Percentiles rank a stretch among this genome's conserved stretches.
Conservation (phyloP, 2,888 invertebrate genomes). For the Euplagia quadripunctaria region DNA sequence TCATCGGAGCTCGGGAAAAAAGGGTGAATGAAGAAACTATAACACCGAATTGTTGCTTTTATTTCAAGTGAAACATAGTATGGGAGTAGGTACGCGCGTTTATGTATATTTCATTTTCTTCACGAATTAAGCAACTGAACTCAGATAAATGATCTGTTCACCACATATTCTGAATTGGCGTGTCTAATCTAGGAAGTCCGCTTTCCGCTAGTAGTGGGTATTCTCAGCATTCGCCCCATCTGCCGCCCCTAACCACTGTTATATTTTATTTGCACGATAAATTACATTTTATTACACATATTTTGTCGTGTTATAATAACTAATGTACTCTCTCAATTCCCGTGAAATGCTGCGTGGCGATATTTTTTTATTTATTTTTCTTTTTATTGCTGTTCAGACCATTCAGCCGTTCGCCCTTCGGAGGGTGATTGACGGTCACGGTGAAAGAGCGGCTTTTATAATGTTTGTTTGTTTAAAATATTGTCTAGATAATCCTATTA, state of each 20-base stretch:
- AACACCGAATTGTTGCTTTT: too few relatives aligned
- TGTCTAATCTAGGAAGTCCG: constrained; percentile 8
- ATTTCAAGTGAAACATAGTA: too few relatives aligned
- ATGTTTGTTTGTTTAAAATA: constrained; percentile 29
- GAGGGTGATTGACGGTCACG: constrained; percentile 55
- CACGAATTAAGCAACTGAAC: too few relatives aligned
- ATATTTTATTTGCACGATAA: constrained; percentile 87
- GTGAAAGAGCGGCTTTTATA: constrained; percentile 49
- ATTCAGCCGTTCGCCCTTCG: constrained; percentile 58
- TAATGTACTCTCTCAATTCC: constrained; percentile 87
- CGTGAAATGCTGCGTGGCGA: constrained; percentile 84
- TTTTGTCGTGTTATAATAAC: constrained; percentile 88
- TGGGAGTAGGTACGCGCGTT: too few relatives aligned
- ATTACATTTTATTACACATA: constrained; percentile 88
- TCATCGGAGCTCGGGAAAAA: too few relatives aligned
- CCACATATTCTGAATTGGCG: too few relatives aligned
- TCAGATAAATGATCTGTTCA: too few relatives aligned
- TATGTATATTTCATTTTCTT: too few relatives aligned
- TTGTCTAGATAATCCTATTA: constrained; percentile 18
- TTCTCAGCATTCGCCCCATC: constrained; percentile 75
- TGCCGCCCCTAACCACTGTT: constrained; percentile 86
- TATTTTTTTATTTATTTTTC: constrained; percentile 79
- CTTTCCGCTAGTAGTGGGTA: constrained; percentile 43
- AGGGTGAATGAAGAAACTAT: too few relatives aligned
- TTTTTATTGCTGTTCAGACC: constrained; percentile 68